Percentiles rank a stretch among this genome's conserved stretches.
These are phyloP conservation scores for Aphidius ervi DNA, from an alignment of 1,140 invertebrate genomes.

Conservation along the genomic window DNA sequence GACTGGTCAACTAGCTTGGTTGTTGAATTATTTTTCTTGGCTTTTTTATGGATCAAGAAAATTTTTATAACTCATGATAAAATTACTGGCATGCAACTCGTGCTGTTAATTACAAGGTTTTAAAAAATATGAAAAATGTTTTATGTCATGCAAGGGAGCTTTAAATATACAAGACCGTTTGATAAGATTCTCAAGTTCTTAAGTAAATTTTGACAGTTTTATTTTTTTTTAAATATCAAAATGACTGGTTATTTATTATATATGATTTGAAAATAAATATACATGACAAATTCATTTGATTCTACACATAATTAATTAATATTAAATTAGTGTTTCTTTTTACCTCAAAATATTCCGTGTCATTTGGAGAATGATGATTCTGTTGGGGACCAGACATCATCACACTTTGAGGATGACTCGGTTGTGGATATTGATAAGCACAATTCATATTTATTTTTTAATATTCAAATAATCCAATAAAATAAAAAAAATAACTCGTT, in stretches of 20 bases:
- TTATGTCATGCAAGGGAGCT: constrained; percentile 19
- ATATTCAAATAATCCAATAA: neutral
- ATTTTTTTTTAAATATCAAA: constrained; percentile 10
- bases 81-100: constrained; percentile 28
- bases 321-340: neutral
- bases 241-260: neutral
- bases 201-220: constrained; percentile 28
- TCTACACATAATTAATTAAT: no score
- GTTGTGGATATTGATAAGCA: constrained; percentile 49
- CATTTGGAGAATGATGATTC: constrained; percentile 36
- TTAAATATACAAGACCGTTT: constrained; percentile 17
- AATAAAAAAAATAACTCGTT: neutral
- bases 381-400: constrained; percentile 43
- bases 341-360: constrained; percentile 50
- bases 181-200: constrained; percentile 19
- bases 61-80: constrained; percentile 23
- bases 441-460: constrained; percentile 41
- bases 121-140: constrained; percentile 22
- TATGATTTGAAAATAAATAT: no score
- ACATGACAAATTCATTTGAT: no score
- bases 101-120: constrained; percentile 24
- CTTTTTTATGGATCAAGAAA: neutral
- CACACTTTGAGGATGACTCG: constrained; percentile 45
- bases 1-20: neutral
- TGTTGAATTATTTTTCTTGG: constrained; percentile 1